phyloP scores from a whole-genome alignment of 2,113 vertebrate genomes.

The Salvelinus sp. region DNA sequence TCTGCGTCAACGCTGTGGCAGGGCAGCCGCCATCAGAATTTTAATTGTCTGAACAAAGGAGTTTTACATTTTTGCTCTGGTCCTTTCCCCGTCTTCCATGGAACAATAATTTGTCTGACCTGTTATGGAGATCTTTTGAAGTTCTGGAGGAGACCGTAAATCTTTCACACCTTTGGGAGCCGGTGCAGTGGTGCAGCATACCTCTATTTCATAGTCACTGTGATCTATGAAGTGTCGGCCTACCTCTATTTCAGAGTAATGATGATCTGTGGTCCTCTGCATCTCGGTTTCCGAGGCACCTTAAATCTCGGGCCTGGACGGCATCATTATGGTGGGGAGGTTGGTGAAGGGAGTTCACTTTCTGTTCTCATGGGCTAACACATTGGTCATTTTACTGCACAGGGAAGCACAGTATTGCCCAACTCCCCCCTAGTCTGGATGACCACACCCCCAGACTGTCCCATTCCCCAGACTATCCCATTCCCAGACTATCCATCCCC shows the following conservation, averaged over 20 bases:
- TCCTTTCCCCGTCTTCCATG: constrained; percentile 74
- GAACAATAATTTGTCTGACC: constrained; percentile 88
- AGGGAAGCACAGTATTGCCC: constrained; percentile 12
- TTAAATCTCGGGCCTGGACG: constrained; percentile 81
- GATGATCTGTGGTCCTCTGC: constrained; percentile 87
- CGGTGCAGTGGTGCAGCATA: constrained; percentile 66
- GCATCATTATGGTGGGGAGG: constrained; percentile 49
- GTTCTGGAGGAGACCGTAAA: constrained; percentile 89
- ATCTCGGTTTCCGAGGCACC: constrained; percentile 82
- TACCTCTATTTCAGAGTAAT: constrained; percentile 64
- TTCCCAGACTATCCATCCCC: no score
- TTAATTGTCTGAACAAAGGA: constrained; percentile 74
- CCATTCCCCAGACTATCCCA: no score
- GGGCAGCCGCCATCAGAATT: constrained; percentile 53
- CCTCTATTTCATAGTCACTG: no score
- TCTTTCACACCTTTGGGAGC: constrained; percentile 88
- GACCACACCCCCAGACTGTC: no score
- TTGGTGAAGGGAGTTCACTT: constrained; percentile 16
- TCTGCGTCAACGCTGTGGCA: constrained; percentile 4
- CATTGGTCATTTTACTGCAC: constrained; percentile 40
- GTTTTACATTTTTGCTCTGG: constrained; percentile 74
- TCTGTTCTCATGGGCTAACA: constrained; percentile 32
- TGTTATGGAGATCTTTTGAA: constrained; percentile 89
- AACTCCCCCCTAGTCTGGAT: not conserved
- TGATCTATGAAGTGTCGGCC: no score